Conservation (phyloP, 2,797 vertebrate genomes). For the Gorsachius magnificus region DNA sequence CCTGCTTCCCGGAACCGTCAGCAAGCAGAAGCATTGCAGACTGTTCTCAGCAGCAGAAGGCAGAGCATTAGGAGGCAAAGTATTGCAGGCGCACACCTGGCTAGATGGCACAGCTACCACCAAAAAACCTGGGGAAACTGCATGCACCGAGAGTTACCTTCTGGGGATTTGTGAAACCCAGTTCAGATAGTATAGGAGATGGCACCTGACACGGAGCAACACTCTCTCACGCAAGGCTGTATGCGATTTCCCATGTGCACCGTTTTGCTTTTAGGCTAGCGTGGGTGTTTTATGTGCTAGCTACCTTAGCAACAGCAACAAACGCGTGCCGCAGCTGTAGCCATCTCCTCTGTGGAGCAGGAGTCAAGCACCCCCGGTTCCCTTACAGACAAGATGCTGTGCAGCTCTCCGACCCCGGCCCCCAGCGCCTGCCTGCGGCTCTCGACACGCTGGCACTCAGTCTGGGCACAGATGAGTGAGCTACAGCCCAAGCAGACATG, state of each 20-base stretch:
- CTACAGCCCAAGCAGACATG: background rate
- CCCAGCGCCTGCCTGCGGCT: background rate
- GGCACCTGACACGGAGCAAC: background rate
- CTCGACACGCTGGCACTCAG: fast-evolving
- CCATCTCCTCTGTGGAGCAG: background rate
- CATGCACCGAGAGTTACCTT: background rate
- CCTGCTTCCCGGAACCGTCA: background rate
- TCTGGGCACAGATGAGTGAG: background rate
- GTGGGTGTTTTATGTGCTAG: conserved; percentile 24
- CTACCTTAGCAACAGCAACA: conserved; percentile 42
- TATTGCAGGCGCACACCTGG: background rate
- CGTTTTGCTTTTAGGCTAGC: background rate
- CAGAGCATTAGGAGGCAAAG: background rate
- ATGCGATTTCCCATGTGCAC: background rate
- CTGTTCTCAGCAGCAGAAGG: background rate
- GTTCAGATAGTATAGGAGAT: background rate
- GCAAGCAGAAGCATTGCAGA: background rate
- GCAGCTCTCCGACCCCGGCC: background rate
- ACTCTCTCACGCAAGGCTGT: background rate
- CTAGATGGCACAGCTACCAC: background rate
- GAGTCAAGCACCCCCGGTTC: background rate
- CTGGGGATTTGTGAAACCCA: fast-evolving
- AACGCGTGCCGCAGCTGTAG: conserved; percentile 27
- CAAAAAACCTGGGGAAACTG: background rate
- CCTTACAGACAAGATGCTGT: background rate